Percentiles rank a stretch among this genome's conserved stretches.
These are phyloP conservation scores for Craterocephalus amniculus DNA, from an alignment of 2,797 vertebrate genomes.

Conservation along the genomic window DNA sequence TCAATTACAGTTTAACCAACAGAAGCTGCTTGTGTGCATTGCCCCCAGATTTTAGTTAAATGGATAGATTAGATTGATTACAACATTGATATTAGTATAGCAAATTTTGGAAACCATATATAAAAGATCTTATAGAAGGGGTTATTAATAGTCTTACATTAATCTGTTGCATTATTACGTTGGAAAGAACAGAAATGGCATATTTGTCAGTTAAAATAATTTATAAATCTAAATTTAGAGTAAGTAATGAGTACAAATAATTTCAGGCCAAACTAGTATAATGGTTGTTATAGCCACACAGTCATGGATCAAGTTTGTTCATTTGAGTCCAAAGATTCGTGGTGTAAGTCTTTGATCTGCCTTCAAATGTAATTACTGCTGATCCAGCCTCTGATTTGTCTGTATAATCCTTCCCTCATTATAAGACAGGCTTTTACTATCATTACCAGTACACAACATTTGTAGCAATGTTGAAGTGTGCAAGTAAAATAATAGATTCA, in stretches of 20 bases:
- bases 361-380: constrained; percentile 5
- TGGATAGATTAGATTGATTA: background rate
- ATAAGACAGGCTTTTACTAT: background rate
- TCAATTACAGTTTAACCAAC: background rate
- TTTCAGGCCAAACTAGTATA: background rate
- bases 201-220: background rate
- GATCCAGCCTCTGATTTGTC: background rate
- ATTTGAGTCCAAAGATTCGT: background rate
- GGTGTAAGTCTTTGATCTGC: constrained; percentile 1
- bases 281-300: background rate
- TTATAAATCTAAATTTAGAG: background rate
- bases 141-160: background rate
- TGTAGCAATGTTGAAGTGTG: background rate
- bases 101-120: background rate
- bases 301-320: background rate
- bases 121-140: background rate
- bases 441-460: background rate
- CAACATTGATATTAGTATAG: background rate
- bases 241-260: background rate
- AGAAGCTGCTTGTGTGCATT: background rate
- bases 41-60: background rate
- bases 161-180: background rate
- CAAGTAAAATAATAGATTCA: background rate
- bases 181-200: no score
- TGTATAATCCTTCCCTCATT: background rate